Base-by-base conservation (phyloP, 2,888 invertebrate species). In the Stenolophus ochropezus region DNA sequence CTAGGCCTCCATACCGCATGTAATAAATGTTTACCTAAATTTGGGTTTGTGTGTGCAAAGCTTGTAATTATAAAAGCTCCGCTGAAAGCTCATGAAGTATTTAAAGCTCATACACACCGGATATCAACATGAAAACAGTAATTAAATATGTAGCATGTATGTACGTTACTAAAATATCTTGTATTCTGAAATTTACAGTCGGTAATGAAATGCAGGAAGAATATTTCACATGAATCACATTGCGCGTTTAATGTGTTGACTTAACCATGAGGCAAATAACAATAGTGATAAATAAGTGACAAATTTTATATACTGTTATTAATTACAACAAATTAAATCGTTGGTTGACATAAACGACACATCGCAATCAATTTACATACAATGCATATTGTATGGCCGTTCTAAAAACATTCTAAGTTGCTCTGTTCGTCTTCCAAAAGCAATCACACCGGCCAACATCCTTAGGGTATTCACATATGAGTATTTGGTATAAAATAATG, bases 1-100 rank as follows among this genome's bases (percentile, higher is more conserved):
- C 3, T 3, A 27, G 5, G 4, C 27, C 5, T 27, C 4, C 5
- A n/a, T n/a, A n/a, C n/a, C n/a, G 27, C 5, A 5, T 3, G 27
- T 27, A 8, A 1, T 33, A 33, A 8, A 8, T 33, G 8, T 33
- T 8, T 33, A 33, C 33, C 33, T 42, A 11, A 0, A 8, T 42
- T 42, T 42, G 8, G 4, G 33, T 42, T 8, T 42, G 8, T 42
- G 33, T 42, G 33, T 18, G 14, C 51, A 51, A 51, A 16, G 49
- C 14, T 49, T 5, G 14, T 53, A 53, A 53, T 53, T 53, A 53
- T 18, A 53, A 53, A 53, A 16, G 51, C 51, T 51, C 1, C 18
- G 51, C 6, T 53, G 51, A 53, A 18, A 53, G 51, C 51, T 53
- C 51, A 53, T 53, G 16, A 53, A 53, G 6, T 53, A 53, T 53